Evolutionary conservation across 2,113 vertebrate species (phyloP).

Genomic region (Callipepla californica): DNA sequence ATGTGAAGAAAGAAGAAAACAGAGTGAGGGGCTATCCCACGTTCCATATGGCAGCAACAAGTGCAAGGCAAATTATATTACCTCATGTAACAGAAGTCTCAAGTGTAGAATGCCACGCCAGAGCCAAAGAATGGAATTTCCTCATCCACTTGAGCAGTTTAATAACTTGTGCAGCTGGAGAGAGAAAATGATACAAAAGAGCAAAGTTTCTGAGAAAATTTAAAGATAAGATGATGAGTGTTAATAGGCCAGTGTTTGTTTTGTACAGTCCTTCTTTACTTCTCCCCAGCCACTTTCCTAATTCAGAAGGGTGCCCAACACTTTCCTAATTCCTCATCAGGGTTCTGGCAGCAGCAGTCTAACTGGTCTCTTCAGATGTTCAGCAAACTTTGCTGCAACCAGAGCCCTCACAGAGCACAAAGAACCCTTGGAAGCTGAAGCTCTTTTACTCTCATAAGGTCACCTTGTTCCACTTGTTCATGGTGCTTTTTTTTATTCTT

Average conservation of each 20-base stretch:
- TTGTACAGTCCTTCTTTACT: neutral
- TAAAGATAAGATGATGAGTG: rapidly evolving
- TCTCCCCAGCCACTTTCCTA: neutral
- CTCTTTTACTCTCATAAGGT: neutral
- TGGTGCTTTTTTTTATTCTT: neutral
- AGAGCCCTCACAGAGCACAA: neutral
- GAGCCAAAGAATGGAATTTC: neutral
- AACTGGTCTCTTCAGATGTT: neutral
- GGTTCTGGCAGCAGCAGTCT: neutral
- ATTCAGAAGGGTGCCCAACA: neutral
- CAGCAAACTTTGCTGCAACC: neutral
- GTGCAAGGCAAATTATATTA: neutral
- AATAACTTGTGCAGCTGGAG: neutral
- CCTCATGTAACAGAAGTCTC: neutral
- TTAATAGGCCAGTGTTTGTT: neutral
- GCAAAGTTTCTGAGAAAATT: neutral
- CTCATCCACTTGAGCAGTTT: neutral
- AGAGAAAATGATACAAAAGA: neutral
- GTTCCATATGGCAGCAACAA: neutral
- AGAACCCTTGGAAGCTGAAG: neutral
- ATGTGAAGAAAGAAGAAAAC: neutral
- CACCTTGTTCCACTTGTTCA: neutral
- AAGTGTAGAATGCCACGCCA: neutral
- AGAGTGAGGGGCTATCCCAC: neutral
- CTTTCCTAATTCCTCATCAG: neutral